These are phyloP conservation scores for Mellilla xanthometata DNA, from an alignment of 2,888 invertebrate species.

Conservation along the genomic window DNA sequence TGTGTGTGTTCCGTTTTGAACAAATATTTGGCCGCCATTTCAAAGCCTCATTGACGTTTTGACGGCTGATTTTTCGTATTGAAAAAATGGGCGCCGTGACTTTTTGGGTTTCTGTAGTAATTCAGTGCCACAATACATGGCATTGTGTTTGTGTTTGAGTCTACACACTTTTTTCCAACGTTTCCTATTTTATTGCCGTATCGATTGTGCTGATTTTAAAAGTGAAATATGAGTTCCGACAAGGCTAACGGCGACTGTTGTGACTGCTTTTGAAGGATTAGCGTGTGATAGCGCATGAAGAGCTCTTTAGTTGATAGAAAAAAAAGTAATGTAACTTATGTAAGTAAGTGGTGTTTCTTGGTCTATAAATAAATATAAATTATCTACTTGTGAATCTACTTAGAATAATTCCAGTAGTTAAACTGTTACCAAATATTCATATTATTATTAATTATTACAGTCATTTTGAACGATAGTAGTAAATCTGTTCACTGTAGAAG, in stretches of 20 bases:
- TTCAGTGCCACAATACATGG: too few species aligned
- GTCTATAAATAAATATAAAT: too few species aligned
- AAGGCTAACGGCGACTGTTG: conserved; percentile 48
- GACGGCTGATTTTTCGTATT: conserved; percentile 53
- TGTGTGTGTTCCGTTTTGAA: conserved; percentile 64
- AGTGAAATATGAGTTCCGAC: conserved; percentile 71
- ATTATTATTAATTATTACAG: too few species aligned
- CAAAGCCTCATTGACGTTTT: conserved; percentile 72
- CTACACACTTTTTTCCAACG: conserved; percentile 44
- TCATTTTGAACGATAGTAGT: too few species aligned
- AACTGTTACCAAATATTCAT: too few species aligned
- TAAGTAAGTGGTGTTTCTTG: too few species aligned
- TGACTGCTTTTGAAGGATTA: conserved; percentile 53
- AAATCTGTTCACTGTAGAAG: too few species aligned
- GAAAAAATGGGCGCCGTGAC: conserved; percentile 61
- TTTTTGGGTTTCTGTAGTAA: conserved; percentile 32
- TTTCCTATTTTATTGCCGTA: conserved; percentile 59
- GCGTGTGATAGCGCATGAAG: conserved; percentile 18
- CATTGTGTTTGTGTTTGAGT: too few species aligned
- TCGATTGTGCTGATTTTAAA: conserved; percentile 65
- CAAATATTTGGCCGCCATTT: conserved; percentile 75
- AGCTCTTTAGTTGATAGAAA: neutral
- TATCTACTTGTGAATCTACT: too few species aligned
- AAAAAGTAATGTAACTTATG: too few species aligned
- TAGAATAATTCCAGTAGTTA: too few species aligned